phyloP scores from a whole-genome alignment of 2,888 invertebrate species.

The Gasteruption jaculator region DNA sequence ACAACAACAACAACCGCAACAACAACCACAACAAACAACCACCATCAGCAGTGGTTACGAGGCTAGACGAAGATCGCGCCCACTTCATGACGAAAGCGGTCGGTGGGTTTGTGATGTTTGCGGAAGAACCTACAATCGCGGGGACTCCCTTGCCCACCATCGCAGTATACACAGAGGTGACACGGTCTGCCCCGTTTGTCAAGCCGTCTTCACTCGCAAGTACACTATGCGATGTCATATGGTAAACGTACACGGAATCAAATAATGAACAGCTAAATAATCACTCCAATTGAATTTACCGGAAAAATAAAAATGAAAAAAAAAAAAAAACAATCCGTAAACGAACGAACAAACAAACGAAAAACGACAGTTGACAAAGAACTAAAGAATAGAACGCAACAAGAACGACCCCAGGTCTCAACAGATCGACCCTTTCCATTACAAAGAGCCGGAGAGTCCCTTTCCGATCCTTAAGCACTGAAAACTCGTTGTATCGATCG shows the following conservation, averaged over 20 bases:
- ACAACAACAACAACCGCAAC: constrained; percentile 4
- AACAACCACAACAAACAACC: too few relatives aligned
- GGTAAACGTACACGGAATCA: constrained; percentile 48
- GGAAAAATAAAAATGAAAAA: constrained; percentile 9
- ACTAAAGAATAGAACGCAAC: too few relatives aligned
- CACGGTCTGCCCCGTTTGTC: constrained; percentile 50
- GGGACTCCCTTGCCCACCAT: constrained; percentile 50
- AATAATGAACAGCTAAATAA: constrained; percentile 26
- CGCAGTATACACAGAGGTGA: constrained; percentile 51
- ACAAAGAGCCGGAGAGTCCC: too few relatives aligned
- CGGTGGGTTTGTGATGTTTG: constrained; percentile 52
- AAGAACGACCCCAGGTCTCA: too few relatives aligned
- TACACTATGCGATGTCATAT: constrained; percentile 50
- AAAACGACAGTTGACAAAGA: background rate
- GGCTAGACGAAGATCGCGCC: constrained; percentile 42
- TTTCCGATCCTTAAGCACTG: too few relatives aligned
- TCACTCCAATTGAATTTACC: constrained; percentile 6
- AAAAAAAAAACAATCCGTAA: constrained; percentile 4
- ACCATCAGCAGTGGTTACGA: constrained; percentile 21
- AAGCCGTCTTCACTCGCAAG: constrained; percentile 48
- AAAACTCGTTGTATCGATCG: too few relatives aligned
- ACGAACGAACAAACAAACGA: constrained; percentile 2
- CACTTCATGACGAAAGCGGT: constrained; percentile 44
- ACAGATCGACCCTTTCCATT: too few relatives aligned
- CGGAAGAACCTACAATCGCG: constrained; percentile 50